Base-by-base conservation (phyloP, 2,113 vertebrate genomes). In the Andinoacara biseriatus region DNA sequence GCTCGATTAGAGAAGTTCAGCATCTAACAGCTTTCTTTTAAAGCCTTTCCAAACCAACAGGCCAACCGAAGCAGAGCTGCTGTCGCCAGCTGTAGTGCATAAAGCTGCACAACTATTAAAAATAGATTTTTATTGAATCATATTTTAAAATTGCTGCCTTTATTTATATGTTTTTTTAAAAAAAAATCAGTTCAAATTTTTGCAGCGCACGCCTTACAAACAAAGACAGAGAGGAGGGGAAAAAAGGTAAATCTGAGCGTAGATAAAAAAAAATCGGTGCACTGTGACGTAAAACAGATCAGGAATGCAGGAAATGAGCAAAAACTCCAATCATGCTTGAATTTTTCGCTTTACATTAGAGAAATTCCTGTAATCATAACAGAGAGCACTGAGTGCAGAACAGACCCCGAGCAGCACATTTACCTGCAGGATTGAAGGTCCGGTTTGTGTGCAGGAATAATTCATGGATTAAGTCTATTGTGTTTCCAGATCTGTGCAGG, bases 401-500 rank as follows among this genome's bases (percentile, higher is more conserved):
- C 58, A 61, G 26, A 46, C 5, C 13, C 43, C 1, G 29, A 61
- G 18, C 31, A 7, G 10, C 57, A 61, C 65, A 60, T 87, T 74
- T 43, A 56, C 69, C 83, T 18, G 26, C 24, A 29, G 20, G 40
- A 78, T 49, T 86, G 46, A 54, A 46, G 35, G 61, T 65, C 61
- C 56, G 10, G 58, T 18, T 46, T 20, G 26, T 58, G 65, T 7
- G 1, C 62, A 20, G 9, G 76, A 74, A 89, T 83, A 79, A 87
- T 69, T 63, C 10, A 49, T 67, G 59, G 10, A 38, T 65, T 54
- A 74, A 17, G 35, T 63, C 54, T 79, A 58, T 87, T 86, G 77
- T 89, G 20, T 89, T 88, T 87, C 22, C 86, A 86, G 72, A 77
- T 87, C 72, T 80, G 33, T 38, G 74, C 86, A 87, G 91, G 90